Evolutionary conservation across 2,888 invertebrate genomes (phyloP).

Genomic region (Agonopterix alstromeriana): DNA sequence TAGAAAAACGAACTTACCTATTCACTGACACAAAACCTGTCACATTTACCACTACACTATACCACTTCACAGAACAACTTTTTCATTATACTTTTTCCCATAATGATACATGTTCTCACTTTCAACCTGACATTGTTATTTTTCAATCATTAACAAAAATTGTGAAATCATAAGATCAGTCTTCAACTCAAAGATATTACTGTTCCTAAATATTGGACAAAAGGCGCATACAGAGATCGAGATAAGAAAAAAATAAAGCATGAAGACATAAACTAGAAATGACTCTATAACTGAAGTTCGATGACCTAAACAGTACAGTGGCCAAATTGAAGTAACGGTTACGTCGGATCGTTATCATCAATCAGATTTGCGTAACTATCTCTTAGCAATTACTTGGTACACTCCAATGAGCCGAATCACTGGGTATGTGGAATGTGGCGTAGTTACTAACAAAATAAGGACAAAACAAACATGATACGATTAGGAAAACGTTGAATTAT

Average conservation of each 20-base stretch:
- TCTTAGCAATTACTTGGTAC: conserved; percentile 58
- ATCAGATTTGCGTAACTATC: conserved; percentile 74
- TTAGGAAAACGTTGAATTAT: too few relatives aligned
- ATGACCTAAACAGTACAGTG: conserved; percentile 60
- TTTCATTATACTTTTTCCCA: conserved; percentile 32
- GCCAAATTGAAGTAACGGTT: conserved; percentile 72
- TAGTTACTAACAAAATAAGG: not conserved
- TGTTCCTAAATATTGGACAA: not conserved
- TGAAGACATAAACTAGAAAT: conserved; percentile 21
- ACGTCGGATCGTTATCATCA: conserved; percentile 64
- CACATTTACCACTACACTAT: conserved; percentile 23
- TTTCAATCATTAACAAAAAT: too few relatives aligned
- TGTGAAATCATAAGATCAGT: conserved; percentile 1
- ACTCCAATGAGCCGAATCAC: conserved; percentile 41
- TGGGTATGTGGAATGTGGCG: conserved; percentile 39
- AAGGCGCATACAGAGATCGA: conserved; percentile 1
- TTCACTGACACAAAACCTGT: conserved; percentile 17
- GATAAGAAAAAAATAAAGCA: conserved; percentile 2
- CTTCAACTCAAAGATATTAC: conserved; percentile 4
- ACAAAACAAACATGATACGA: not conserved
- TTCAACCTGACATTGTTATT: too few relatives aligned
- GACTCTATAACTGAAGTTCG: conserved; percentile 48
- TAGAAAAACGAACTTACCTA: conserved; percentile 23
- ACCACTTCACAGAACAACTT: conserved; percentile 24
- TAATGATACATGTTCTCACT: conserved; percentile 42